A percentile compares a stretch with the other conserved stretches of the same genome.
Conservation (phyloP, 2,797 vertebrate species). For the Tarsius wallacei region DNA sequence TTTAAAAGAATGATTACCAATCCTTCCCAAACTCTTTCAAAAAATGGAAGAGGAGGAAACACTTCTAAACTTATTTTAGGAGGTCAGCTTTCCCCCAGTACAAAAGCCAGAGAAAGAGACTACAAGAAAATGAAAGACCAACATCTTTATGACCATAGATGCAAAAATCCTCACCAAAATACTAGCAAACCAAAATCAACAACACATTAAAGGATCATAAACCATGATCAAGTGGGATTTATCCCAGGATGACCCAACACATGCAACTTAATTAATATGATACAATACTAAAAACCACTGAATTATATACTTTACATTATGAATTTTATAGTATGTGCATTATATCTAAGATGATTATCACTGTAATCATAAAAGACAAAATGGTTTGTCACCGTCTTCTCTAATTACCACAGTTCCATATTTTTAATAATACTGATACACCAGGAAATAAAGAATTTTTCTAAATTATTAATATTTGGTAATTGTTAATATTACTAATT, state of each 20-base stretch:
- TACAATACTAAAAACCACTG: background rate
- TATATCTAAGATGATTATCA: no score
- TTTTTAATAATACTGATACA: no score
- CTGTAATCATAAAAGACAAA: no score
- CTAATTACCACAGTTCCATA: no score
- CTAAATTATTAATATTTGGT: no score
- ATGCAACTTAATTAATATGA: background rate
- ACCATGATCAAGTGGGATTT: background rate
- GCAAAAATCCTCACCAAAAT: background rate
- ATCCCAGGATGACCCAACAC: background rate
- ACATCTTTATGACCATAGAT: background rate
- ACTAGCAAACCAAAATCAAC: background rate
- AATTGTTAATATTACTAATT: no score
- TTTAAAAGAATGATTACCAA: background rate
- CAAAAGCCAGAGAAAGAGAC: background rate
- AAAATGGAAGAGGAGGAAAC: background rate
- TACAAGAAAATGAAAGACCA: background rate
- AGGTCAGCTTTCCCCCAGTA: background rate
- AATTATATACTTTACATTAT: no score
- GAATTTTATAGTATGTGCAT: no score
- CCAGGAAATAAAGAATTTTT: no score
- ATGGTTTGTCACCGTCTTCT: no score
- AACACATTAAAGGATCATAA: background rate
- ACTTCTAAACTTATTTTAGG: background rate
- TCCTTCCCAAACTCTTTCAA: background rate